Evolutionary conservation across 2,888 invertebrate species (phyloP), one percentile per base, ranked within the genome.

Genomic region (Epistrophe eligans): DNA sequence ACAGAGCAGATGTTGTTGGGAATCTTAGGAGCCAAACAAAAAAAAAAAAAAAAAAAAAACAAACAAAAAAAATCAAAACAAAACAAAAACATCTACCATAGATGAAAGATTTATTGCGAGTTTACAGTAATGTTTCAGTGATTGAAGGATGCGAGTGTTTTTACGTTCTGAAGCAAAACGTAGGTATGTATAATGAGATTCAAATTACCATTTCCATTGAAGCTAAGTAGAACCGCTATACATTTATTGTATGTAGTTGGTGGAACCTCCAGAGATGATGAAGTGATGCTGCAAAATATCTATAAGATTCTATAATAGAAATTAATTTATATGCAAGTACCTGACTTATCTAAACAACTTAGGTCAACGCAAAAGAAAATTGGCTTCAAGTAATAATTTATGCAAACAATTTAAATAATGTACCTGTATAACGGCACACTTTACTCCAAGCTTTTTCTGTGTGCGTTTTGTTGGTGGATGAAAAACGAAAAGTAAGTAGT

Each of bases 321-420:
- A 70, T 70, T 55, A 70, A 70, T 70, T 70, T 70, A 55, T 70
- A 70, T 70, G 70, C 70, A 70, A 70, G 70, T 28, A 70, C 40
- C 70, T 70, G 70, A 38, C 55, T 70, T 70, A 70, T 70, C 70
- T 55, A 70, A 55, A 55, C 52, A 70, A 70, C 67, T 70, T 24
- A 24, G 67, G 67, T 70, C 67, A 70, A 52, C 67, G 67, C 38
- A 28, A 70, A 43, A 28, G 38, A 55, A 67, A 55, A 70, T 55
- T 55, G 55, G 38, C 70, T 70, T 70, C 38, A 55, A 70, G 40
- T 28, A 55, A 55, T 70, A 70, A 70, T 70, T 70, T 70, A 70
- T 70, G 38, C 70, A 70, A 50, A 70, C 67, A 64, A 64, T 64
- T 64, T 43, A 32, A 28, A 32, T 64, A 64, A 64, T 45, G 45